A percentile compares a stretch with the other conserved stretches of the same genome.
Conservation (phyloP, 2,888 invertebrate genomes). For the Cinara cedri region DNA sequence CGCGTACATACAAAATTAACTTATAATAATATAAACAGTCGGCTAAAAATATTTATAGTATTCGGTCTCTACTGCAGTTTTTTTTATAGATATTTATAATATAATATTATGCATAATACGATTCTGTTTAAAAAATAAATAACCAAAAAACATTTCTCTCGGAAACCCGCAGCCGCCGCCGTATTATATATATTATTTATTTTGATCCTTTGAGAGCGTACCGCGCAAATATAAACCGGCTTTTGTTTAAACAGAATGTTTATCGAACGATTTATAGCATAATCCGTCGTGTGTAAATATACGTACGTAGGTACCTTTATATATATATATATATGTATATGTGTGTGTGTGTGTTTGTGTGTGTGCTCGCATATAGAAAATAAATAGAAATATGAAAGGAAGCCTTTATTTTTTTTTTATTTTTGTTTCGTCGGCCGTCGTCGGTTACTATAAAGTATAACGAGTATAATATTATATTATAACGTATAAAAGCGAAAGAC, state of each 20-base stretch:
- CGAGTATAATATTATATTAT: not conserved
- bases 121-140: not conserved
- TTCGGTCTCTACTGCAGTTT: slow-evolving; percentile 2
- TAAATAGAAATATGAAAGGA: slow-evolving; percentile 4
- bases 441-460: slow-evolving; percentile 1
- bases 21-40: not conserved
- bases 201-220: slow-evolving; percentile 27
- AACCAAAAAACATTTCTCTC: slow-evolving; percentile 9
- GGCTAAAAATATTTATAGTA: slow-evolving; percentile 9
- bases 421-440: not conserved
- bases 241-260: slow-evolving; percentile 37
- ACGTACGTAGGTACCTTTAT: not conserved
- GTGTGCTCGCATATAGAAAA: too few species aligned
- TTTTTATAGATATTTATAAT: too few species aligned
- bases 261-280: slow-evolving; percentile 26
- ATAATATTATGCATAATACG: too few species aligned
- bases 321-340: too few species aligned
- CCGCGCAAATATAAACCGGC: slow-evolving; percentile 34
- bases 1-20: too few species aligned
- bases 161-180: not conserved
- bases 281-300: slow-evolving; percentile 3
- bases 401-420: not conserved
- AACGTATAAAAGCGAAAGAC: too few species aligned
- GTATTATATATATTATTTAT: not conserved
- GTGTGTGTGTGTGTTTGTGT: too few species aligned